These are phyloP conservation scores for Pangasianodon hypophthalmus DNA, from an alignment of 2,113 vertebrate genomes.

Conservation along the genomic window DNA sequence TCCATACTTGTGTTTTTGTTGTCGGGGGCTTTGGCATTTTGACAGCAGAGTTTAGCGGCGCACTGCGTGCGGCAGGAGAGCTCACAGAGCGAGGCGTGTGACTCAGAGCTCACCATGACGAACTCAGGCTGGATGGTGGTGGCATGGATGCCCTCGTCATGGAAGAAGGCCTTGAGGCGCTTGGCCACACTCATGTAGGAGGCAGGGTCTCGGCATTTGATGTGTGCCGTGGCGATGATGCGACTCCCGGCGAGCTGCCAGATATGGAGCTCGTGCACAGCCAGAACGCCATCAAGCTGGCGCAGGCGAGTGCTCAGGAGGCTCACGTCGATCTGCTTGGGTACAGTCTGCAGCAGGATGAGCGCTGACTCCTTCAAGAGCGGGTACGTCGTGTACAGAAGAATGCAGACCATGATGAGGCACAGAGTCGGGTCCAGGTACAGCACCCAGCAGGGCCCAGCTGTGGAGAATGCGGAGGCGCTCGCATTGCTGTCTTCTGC, in stretches of 20 bases:
- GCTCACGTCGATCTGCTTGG: constrained; percentile 94
- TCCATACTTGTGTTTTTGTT: constrained; percentile 63
- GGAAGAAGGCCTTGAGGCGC: constrained; percentile 95
- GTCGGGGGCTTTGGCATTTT: constrained; percentile 69
- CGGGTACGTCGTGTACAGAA: constrained; percentile 95
- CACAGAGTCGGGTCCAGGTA: constrained; percentile 95
- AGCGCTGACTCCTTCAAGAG: constrained; percentile 97
- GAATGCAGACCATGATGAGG: constrained; percentile 93
- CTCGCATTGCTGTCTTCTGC: constrained; percentile 7
- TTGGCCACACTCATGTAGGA: constrained; percentile 98
- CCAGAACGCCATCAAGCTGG: constrained; percentile 87
- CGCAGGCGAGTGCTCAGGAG: constrained; percentile 85
- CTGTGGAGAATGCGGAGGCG: background rate
- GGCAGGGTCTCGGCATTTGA: constrained; percentile 94
- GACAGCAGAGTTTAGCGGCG: constrained; percentile 93
- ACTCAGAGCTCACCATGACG: constrained; percentile 85
- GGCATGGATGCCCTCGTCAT: constrained; percentile 95
- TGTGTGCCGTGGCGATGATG: constrained; percentile 98
- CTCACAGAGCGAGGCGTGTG: constrained; percentile 84
- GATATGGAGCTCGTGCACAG: constrained; percentile 95
- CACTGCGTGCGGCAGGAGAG: constrained; percentile 97
- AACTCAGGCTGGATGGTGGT: constrained; percentile 99
- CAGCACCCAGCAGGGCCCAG: constrained; percentile 94
- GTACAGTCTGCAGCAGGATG: constrained; percentile 96
- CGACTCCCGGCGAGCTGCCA: constrained; percentile 97